Evolutionary conservation across 2,888 invertebrate genomes (phyloP).

Genomic region (Eupelmus urozonus): DNA sequence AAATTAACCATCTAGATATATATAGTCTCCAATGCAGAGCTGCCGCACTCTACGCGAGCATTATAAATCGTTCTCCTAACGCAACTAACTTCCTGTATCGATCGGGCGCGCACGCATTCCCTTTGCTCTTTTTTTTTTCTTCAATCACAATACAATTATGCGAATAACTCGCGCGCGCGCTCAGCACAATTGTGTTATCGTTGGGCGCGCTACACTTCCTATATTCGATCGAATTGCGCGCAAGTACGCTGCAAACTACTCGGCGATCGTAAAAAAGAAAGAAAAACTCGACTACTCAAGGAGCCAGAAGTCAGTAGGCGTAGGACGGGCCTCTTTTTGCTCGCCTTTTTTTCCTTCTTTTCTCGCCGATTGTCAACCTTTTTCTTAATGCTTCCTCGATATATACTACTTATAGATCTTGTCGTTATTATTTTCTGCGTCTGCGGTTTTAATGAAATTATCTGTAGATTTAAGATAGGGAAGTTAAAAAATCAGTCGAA

Average conservation of each 20-base stretch:
- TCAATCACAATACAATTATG: neutral
- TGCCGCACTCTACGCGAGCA: too few relatives aligned
- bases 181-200: neutral
- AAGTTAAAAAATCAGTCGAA: too few relatives aligned
- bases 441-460: too few relatives aligned
- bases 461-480: too few relatives aligned
- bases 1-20: too few relatives aligned
- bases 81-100: neutral
- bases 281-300: constrained; percentile 32
- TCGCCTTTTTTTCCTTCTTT: neutral
- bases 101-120: neutral
- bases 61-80: too few relatives aligned
- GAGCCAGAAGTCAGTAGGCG: constrained; percentile 21
- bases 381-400: neutral
- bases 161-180: neutral
- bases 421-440: too few relatives aligned
- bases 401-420: too few relatives aligned
- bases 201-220: neutral
- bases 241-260: neutral
- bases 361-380: neutral
- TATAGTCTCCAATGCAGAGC: too few relatives aligned
- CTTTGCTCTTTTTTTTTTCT: neutral
- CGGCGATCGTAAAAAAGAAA: neutral
- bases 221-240: neutral
- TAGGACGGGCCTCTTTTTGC: constrained; percentile 5